These are phyloP conservation scores for Hypocryptadius cinnamomeus DNA, from an alignment of 2,113 vertebrate species.

Conservation along the genomic window DNA sequence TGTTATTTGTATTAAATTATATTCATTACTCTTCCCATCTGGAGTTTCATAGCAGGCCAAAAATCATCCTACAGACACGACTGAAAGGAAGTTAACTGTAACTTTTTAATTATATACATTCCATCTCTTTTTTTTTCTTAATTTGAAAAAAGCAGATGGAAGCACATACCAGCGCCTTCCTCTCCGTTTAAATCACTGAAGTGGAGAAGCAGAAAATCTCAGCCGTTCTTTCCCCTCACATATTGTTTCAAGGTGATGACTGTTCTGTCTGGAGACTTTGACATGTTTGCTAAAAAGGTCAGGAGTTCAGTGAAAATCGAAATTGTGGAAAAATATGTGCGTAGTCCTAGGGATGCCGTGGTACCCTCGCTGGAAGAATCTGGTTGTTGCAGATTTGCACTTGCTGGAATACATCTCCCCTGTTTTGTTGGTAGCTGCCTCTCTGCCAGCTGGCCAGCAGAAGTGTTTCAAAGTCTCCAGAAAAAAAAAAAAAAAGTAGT, in stretches of 20 bases:
- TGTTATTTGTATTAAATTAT: constrained; percentile 70
- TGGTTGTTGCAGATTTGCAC: not conserved
- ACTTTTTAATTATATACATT: constrained; percentile 71
- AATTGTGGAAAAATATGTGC: not conserved
- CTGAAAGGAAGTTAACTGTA: constrained; percentile 66
- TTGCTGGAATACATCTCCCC: not conserved
- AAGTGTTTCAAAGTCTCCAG: not conserved
- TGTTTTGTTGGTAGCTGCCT: not conserved
- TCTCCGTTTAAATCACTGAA: constrained; percentile 20
- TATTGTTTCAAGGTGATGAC: constrained; percentile 60
- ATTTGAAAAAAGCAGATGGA: constrained; percentile 69
- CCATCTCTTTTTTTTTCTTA: constrained; percentile 50
- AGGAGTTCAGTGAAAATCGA: constrained; percentile 56
- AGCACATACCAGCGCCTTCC: constrained; percentile 11
- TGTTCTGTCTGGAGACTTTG: constrained; percentile 59
- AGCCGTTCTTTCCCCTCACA: not conserved
- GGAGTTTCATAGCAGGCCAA: constrained; percentile 67
- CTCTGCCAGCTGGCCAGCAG: not conserved
- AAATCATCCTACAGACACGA: constrained; percentile 66
- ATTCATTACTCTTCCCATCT: constrained; percentile 70
- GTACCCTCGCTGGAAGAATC: not conserved
- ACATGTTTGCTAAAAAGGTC: constrained; percentile 62
- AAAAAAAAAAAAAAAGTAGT: not conserved
- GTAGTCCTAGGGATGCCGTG: not conserved
- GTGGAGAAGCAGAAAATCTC: constrained; percentile 39